Evolutionary conservation across 1,140 invertebrate genomes (phyloP).

Genomic region (Venturia canescens): DNA sequence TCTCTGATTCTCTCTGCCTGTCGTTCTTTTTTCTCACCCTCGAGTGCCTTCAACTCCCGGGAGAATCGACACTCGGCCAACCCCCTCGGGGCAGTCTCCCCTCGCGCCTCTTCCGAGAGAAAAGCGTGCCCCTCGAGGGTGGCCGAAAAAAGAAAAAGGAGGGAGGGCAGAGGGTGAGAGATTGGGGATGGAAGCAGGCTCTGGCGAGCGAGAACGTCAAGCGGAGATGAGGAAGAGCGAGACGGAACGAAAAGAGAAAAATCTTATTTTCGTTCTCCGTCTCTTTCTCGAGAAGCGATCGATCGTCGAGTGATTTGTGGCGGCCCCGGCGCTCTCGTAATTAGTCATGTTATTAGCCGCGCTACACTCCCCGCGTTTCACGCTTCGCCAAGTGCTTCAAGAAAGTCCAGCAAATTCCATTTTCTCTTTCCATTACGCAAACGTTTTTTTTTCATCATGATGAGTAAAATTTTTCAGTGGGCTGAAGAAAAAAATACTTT

Average conservation of each 20-base stretch:
- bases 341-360: conserved; percentile 45
- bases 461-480: too few relatives aligned
- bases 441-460: background rate
- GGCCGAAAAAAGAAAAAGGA: conserved; percentile 10
- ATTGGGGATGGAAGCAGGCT: conserved; percentile 26
- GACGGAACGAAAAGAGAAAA: conserved; percentile 10
- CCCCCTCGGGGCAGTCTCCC: background rate
- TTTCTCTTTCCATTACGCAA: background rate
- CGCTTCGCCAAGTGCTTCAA: background rate
- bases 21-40: conserved; percentile 35
- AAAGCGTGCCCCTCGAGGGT: conserved; percentile 15
- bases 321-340: conserved; percentile 27
- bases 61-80: conserved; percentile 43
- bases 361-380: conserved; percentile 4
- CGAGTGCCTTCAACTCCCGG: conserved; percentile 32
- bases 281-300: conserved; percentile 5
- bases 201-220: background rate
- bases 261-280: background rate
- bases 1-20: conserved; percentile 3
- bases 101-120: background rate
- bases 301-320: conserved; percentile 45
- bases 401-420: conserved; percentile 2
- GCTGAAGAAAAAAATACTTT: too few relatives aligned
- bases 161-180: background rate
- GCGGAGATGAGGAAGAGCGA: background rate